Evolutionary conservation across 2,888 invertebrate species (phyloP).

Genomic region (Panzeria rudis): DNA sequence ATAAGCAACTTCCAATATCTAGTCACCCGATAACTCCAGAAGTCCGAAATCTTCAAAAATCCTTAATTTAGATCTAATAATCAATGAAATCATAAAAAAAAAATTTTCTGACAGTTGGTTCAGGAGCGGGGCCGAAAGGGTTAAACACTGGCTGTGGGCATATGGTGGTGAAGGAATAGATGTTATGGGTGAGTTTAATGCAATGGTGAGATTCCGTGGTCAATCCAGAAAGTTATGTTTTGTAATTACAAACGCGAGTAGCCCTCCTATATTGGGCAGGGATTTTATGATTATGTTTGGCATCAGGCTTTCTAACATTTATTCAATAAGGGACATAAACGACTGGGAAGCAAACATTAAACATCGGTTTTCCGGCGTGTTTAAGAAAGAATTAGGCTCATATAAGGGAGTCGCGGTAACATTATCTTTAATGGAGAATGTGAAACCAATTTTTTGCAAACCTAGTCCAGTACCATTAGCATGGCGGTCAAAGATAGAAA

Average conservation of each 20-base stretch:
- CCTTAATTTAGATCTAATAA: no score
- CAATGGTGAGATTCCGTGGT: conserved; percentile 19
- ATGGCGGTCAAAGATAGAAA: neutral
- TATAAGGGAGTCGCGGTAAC: neutral
- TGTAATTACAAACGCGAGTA: conserved; percentile 31
- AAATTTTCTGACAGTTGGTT: no score
- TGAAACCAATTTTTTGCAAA: conserved; percentile 14
- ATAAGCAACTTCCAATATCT: no score
- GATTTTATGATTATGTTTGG: no score
- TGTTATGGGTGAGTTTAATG: conserved; percentile 29
- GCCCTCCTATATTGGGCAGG: conserved; percentile 30
- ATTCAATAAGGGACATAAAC: neutral
- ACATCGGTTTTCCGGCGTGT: conserved; percentile 18
- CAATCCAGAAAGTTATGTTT: conserved; percentile 27
- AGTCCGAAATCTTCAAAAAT: no score
- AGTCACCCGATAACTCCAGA: no score
- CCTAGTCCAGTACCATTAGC: conserved; percentile 8
- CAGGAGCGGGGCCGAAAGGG: no score
- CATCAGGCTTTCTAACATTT: no score
- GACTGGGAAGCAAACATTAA: conserved; percentile 20
- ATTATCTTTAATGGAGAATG: neutral
- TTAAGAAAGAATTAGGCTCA: conserved; percentile 29
- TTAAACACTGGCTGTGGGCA: no score
- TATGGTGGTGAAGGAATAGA: conserved; percentile 14
- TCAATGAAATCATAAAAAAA: no score